Conservation (phyloP, 2,888 invertebrate species). For the Phasia obesa region DNA sequence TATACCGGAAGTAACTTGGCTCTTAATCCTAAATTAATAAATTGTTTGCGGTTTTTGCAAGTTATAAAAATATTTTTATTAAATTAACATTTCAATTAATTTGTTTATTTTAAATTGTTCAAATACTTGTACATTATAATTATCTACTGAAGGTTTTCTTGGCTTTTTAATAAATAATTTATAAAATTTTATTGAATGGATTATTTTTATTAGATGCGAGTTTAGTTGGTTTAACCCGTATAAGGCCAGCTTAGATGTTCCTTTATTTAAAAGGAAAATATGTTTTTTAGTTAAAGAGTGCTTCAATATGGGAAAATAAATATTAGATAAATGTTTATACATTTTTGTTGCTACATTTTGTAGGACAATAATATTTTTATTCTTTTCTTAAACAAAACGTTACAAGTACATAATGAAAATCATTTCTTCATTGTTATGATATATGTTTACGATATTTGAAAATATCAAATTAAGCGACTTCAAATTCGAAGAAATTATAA, state of each 20-base stretch:
- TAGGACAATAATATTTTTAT: no score
- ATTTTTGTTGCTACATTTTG: no score
- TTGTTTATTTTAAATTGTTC: slow-evolving; percentile 23
- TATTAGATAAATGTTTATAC: no score
- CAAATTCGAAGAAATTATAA: no score
- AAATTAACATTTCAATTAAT: slow-evolving; percentile 5
- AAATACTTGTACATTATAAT: slow-evolving; percentile 27
- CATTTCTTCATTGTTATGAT: no score
- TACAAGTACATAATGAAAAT: no score
- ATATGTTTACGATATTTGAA: no score
- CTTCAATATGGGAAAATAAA: no score
- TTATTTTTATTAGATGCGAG: background rate
- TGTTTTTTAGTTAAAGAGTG: no score
- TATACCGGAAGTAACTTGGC: slow-evolving; percentile 30
- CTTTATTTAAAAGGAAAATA: no score
- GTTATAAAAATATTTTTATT: slow-evolving; percentile 32
- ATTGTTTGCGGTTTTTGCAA: slow-evolving; percentile 27
- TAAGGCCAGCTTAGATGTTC: background rate
- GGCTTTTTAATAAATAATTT: slow-evolving; percentile 8
- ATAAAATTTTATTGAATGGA: slow-evolving; percentile 16
- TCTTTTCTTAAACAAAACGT: no score
- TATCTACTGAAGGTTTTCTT: slow-evolving; percentile 29
- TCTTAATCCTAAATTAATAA: slow-evolving; percentile 1
- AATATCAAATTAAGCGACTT: no score
- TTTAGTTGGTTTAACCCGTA: background rate